Evolutionary conservation across 2,888 invertebrate species (phyloP), one percentile per base, ranked within the genome.

Genomic region (Sarcophaga variegata): DNA sequence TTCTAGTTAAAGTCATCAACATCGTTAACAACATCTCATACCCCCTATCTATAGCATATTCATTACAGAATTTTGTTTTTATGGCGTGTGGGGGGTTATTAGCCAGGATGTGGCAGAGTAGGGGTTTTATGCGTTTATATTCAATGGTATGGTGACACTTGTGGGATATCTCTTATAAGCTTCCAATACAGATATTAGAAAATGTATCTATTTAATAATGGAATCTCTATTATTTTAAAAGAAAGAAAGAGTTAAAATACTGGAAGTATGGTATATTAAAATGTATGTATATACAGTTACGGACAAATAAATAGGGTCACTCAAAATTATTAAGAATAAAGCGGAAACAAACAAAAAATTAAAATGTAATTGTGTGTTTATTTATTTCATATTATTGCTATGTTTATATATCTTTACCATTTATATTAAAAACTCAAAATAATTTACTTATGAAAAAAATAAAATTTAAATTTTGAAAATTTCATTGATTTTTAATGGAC

Each of bases 151-250:
- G 64, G 64, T 64, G 25, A 75, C 75, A 64, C 64, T 75, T 64
- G 64, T 75, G 75, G 64, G 75, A 63, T 64, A 64, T 64, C 64
- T 27, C 17, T 25, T 25, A 25, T 49, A 64, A 47, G 49, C 12
- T 64, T 75, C 54, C 76, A n/a, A 49, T 66, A 66, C 20, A 64
- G 76, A 76, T 66, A 17, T 74, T 66, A 37, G 66, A 75, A 75
- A 76, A 22, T 64, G 49, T 66, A 66, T 76, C 64, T 76, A 54
- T 54, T 54, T 14, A 14, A 72, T 59, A 27, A 72, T 60, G 60
- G 72, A 60, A 60, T 17, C 17, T 54, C 17, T 3, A 54, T 54
- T 12, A 14, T 54, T 54, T 17, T 17, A 54, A 54, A 54, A 37
- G 37, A 54, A 54, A 17, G 54, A 6, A 54, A 54, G 54, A 54